phyloP scores from a whole-genome alignment of 2,888 invertebrate species.

The Papilio protenor region DNA sequence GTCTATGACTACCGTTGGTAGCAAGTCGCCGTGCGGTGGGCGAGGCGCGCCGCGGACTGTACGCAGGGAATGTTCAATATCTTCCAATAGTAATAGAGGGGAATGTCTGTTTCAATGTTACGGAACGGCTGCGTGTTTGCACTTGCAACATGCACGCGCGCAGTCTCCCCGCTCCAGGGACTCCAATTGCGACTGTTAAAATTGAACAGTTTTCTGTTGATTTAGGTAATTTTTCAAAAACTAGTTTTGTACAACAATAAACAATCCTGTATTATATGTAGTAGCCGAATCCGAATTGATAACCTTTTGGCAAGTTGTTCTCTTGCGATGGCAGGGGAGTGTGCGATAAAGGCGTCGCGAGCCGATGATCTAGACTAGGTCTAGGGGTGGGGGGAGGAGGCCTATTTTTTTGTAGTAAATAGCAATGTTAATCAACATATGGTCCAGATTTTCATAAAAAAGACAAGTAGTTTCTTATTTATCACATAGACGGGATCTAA shows the following conservation, averaged over 20 bases:
- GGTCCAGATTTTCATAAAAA: too few relatives aligned
- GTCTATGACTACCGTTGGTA: too few relatives aligned
- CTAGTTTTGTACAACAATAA: conserved; percentile 5
- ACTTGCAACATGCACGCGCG: not conserved
- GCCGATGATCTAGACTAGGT: too few relatives aligned
- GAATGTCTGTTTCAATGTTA: not conserved
- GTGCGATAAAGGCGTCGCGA: not conserved
- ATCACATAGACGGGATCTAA: too few relatives aligned
- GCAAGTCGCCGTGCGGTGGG: not conserved
- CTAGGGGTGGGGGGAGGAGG: too few relatives aligned
- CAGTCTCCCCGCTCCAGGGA: not conserved
- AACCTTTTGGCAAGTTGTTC: not conserved
- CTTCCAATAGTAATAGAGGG: conserved; percentile 11
- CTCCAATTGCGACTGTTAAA: not conserved
- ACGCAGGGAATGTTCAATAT: not conserved
- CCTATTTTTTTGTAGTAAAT: too few relatives aligned
- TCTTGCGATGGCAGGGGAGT: not conserved
- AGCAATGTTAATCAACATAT: too few relatives aligned
- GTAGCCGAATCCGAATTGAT: conserved; percentile 16
- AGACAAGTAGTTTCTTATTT: too few relatives aligned
- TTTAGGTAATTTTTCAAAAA: not conserved
- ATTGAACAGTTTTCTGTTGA: not conserved
- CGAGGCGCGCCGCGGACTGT: not conserved
- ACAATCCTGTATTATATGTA: not conserved
- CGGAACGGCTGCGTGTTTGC: not conserved